Conservation (phyloP, 1,140 invertebrate species). For the Harlomillsia oculata region DNA sequence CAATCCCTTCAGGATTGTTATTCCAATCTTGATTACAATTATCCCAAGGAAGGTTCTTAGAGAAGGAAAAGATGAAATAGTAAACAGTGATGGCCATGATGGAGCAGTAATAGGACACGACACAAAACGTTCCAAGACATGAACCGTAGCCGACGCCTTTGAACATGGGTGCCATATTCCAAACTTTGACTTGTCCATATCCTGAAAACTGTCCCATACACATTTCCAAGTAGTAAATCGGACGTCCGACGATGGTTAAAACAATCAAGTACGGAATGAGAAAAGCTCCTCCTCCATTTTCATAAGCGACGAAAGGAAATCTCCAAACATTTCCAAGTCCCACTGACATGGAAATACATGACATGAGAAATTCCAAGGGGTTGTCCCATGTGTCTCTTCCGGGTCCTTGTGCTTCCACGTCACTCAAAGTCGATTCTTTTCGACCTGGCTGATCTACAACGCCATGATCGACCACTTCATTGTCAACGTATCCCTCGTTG, state of each 20-base stretch:
- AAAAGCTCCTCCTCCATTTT: conserved; percentile 48
- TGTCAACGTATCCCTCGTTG: too few relatives aligned
- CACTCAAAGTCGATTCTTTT: too few relatives aligned
- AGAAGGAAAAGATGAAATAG: conserved; percentile 40
- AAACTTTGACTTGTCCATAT: conserved; percentile 24
- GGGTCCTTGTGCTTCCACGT: too few relatives aligned
- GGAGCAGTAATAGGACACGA: conserved; percentile 26
- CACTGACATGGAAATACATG: conserved; percentile 66
- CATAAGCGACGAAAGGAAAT: conserved; percentile 44
- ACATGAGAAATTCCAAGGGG: conserved; percentile 61
- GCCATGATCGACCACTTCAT: too few relatives aligned
- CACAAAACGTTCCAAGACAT: conserved; percentile 8
- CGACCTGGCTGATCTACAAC: too few relatives aligned
- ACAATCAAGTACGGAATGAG: conserved; percentile 51
- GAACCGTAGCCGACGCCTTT: conserved; percentile 41
- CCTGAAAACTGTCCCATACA: conserved; percentile 47
- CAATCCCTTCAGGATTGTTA: too few relatives aligned
- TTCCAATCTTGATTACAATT: conserved; percentile 38
- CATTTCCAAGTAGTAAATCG: conserved; percentile 46
- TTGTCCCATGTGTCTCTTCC: too few relatives aligned
- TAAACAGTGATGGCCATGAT: conserved; percentile 39
- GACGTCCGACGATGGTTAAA: conserved; percentile 48
- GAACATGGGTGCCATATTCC: conserved; percentile 32
- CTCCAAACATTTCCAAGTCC: conserved; percentile 77
- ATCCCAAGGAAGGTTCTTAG: conserved; percentile 37